A percentile compares a stretch with the other conserved stretches of the same genome.
These are phyloP conservation scores for Bombus huntii DNA, from an alignment of 1,140 invertebrate genomes.

Conservation along the genomic window DNA sequence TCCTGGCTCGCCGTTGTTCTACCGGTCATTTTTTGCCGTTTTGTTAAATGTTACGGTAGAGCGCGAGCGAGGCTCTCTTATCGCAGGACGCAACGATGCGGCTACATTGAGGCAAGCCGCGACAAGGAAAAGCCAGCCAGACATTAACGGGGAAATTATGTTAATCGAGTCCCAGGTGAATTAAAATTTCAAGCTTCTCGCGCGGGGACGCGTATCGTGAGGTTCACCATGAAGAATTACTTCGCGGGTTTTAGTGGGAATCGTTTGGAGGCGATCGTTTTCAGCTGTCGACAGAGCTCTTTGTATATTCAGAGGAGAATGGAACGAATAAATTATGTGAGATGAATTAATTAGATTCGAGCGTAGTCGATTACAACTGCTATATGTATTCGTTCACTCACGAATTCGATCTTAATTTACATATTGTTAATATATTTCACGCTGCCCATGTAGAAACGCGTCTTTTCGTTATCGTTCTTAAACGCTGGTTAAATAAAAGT, in stretches of 20 bases:
- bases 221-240: neutral
- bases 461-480: too few relatives aligned
- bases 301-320: neutral
- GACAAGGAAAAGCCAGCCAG: constrained; percentile 20
- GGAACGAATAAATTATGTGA: neutral
- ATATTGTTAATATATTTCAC: too few relatives aligned
- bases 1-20: constrained; percentile 16
- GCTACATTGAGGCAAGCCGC: constrained; percentile 20
- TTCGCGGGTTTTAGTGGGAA: neutral
- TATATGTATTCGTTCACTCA: neutral
- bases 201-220: neutral
- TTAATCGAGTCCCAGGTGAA: constrained; percentile 30
- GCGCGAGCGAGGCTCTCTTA: constrained; percentile 16
- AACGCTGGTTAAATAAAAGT: too few relatives aligned
- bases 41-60: constrained; percentile 38
- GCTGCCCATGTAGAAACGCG: too few relatives aligned
- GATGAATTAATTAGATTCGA: neutral
- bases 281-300: neutral
- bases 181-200: constrained; percentile 44
- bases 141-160: constrained; percentile 55
- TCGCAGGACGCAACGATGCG: constrained; percentile 27
- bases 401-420: neutral
- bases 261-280: neutral
- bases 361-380: neutral
- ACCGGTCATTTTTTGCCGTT: constrained; percentile 35